Base-by-base conservation (phyloP, 1,140 invertebrate genomes). In the Sitobion miscanthi region DNA sequence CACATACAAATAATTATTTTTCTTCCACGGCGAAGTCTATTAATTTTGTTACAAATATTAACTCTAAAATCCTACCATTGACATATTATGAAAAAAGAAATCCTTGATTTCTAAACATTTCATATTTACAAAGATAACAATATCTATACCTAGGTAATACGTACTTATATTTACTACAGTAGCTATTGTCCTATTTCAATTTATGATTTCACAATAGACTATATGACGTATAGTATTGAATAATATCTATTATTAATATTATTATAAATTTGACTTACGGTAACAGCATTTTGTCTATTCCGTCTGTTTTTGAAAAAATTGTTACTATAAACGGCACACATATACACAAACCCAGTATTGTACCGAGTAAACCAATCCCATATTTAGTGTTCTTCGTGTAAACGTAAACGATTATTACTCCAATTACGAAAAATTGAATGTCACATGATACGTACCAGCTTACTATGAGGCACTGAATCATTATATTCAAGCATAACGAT, bases 391-490 rank as follows among this genome's bases (percentile, higher is more conserved):
- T 90, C n/a, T 90, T 90, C 35, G 38, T 42, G 35, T 62, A 90
- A 62, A 90, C 38, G 9, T 38, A 90, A 42, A 90, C 23, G 21
- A 90, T 42, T 38, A 57, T 57, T 23, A 90, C 88, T 54, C 88
- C 88, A 90, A 90, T 30, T 38, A 90, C 38, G 38, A 57, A 57
- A 62, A 90, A 90, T 21, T 90, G 88, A 11, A 90, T 0, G 14
- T 90, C 52, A 42, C 88, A 62, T 35, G 52, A 57, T 11, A 90
- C 35, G 52, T 90, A 90, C 88, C 88, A 90, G 52, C 52, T 90
- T 38, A 57, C 14, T 54, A 90, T 57, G 35, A 90, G 88, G 25
- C 88, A 90, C 88, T 90, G 47, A 1, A 52, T n/a, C 11, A 89
- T 54, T 20, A 42, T 38, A 89, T 54, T 20, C 25, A 89, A 38